Base-by-base conservation (phyloP, 2,888 invertebrate genomes). In the Hypsopygia costalis region DNA sequence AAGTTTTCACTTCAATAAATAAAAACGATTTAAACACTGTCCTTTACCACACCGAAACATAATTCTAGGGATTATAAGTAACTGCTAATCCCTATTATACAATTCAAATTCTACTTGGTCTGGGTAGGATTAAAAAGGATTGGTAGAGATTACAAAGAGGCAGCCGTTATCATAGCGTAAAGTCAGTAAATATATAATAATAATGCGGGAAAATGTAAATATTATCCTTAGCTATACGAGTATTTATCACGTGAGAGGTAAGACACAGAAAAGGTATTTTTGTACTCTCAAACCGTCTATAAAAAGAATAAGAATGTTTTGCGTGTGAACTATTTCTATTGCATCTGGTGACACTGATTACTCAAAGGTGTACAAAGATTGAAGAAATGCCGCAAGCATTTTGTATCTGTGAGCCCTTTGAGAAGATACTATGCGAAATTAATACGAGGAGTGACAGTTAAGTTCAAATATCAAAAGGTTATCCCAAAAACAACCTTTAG, bases 111-210 rank as follows among this genome's bases (percentile, higher is more conserved):
- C 42, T 44, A 43, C 48, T 53, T 62, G 45, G 51, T 44, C 41
- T 29, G 49, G 48, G 52, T 55, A 51, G 55, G 68, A 68, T 70
- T 69, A 64, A 62, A 67, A 64, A 59, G 63, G 62, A 61, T 61
- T 68, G 43, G 49, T 42, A 44, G 34, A 50, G 52, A 62, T 66
- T 65, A 65, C 54, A 52, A 50, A 51, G 50, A 46, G 48, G 41
- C 48, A 41, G 46, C 52, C 41, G 54, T 55, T 62, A 60, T 63
- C 48, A 57, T 57, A 61, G 52, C 58, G 56, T 63, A 52, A 66
- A 59, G 50, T 55, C 46, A 39, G 52, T 58, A 51, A 58, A 63
- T 51, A 53, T 6, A 25, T 25, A 25, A 55, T 54, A 49, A 34
- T 36, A 43, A 38, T 39, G 41, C 36, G 36, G 32, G 41, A 34